phyloP scores from a whole-genome alignment of 2,113 vertebrate species.

The Bos indicus region DNA sequence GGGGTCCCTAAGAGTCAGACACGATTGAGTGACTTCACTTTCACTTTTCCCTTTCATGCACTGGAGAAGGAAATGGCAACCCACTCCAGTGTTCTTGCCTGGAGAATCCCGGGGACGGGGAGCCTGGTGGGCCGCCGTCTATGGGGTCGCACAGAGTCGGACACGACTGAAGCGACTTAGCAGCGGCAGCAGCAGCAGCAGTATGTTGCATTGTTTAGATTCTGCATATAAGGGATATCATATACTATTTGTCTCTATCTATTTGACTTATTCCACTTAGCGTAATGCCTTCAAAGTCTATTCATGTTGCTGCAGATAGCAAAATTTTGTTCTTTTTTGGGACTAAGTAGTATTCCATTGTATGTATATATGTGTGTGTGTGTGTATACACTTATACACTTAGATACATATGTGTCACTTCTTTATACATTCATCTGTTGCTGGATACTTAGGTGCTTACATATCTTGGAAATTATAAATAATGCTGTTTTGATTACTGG shows the following conservation, averaged over 20 bases:
- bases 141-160: too few species aligned
- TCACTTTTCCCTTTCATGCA: too few species aligned
- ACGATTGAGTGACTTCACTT: too few species aligned
- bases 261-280: not conserved
- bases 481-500: not conserved
- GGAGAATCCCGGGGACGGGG: too few species aligned
- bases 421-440: not conserved
- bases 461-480: not conserved
- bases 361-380: fast-evolving
- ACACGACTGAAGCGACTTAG: too few species aligned
- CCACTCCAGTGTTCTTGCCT: too few species aligned
- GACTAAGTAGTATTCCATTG: not conserved
- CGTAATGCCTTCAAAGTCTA: not conserved
- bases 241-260: not conserved
- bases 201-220: not conserved
- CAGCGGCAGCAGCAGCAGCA: too few species aligned
- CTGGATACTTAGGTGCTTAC: not conserved
- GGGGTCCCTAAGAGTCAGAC: too few species aligned
- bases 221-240: not conserved
- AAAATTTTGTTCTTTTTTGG: not conserved
- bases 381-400: not conserved
- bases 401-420: not conserved
- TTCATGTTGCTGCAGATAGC: not conserved
- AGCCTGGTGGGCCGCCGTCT: too few species aligned
- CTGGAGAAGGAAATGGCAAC: too few species aligned